These are phyloP conservation scores for Suncus etruscus DNA, from an alignment of 2,113 vertebrate species.

Conservation along the genomic window DNA sequence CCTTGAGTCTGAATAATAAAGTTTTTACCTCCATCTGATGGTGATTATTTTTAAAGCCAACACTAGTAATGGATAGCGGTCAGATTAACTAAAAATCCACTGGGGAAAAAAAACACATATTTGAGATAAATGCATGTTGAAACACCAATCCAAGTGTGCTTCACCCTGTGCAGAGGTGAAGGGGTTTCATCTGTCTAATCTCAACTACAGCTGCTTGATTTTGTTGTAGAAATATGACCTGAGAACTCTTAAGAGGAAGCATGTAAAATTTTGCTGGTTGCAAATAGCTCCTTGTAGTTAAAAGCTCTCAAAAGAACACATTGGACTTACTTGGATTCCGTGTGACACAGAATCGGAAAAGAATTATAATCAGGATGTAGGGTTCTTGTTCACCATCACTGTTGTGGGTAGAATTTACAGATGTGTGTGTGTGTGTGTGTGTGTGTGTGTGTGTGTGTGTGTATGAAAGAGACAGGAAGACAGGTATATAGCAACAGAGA, in stretches of 20 bases:
- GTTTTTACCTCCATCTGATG: too few species aligned
- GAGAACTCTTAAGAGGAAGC: background rate
- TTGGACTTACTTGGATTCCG: background rate
- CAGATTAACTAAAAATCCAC: background rate
- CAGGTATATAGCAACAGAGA: too few species aligned
- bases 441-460: too few species aligned
- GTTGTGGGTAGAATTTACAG: background rate
- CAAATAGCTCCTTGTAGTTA: background rate
- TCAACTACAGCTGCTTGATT: background rate
- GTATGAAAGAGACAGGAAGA: too few species aligned
- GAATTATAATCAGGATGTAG: slow-evolving; percentile 10
- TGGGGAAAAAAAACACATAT: background rate
- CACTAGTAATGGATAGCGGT: background rate
- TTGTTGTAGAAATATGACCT: background rate
- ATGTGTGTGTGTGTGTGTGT: too few species aligned
- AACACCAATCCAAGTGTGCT: background rate
- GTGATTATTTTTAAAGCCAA: background rate
- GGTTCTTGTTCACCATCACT: background rate
- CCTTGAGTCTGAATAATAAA: too few species aligned
- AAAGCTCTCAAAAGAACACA: slow-evolving; percentile 2
- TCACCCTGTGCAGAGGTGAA: background rate
- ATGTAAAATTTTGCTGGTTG: background rate
- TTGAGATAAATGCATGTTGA: background rate
- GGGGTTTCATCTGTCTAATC: background rate
- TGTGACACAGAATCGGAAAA: background rate